These are phyloP conservation scores for Agrotis puta DNA, from an alignment of 2,888 invertebrate genomes.

Conservation along the genomic window DNA sequence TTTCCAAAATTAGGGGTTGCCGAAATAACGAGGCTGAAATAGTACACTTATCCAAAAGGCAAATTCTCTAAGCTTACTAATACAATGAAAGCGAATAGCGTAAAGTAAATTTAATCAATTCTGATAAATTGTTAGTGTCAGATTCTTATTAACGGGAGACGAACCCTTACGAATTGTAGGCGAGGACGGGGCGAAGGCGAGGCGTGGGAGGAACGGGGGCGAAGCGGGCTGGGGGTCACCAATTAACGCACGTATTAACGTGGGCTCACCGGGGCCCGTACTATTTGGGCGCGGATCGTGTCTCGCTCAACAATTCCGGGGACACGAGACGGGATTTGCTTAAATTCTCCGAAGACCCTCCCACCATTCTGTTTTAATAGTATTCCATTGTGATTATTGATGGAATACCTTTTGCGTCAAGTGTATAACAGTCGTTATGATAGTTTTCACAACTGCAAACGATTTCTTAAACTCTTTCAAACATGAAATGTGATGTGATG, in stretches of 20 bases:
- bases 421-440: background rate
- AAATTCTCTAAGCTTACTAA: constrained; percentile 44
- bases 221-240: constrained; percentile 58
- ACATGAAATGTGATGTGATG: constrained; percentile 7
- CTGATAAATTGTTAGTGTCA: constrained; percentile 64
- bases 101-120: constrained; percentile 64
- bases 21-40: constrained; percentile 32
- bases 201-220: constrained; percentile 28
- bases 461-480: background rate
- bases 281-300: constrained; percentile 68
- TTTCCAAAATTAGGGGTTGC: constrained; percentile 8
- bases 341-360: constrained; percentile 60
- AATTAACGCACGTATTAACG: constrained; percentile 74
- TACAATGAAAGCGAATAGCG: constrained; percentile 47
- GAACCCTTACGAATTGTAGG: constrained; percentile 60
- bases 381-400: constrained; percentile 62
- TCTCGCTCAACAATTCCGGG: constrained; percentile 53
- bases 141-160: constrained; percentile 65
- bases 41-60: constrained; percentile 29
- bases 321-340: constrained; percentile 62
- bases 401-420: constrained; percentile 34
- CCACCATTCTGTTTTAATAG: constrained; percentile 59
- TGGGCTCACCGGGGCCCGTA: constrained; percentile 61
- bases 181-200: constrained; percentile 44
- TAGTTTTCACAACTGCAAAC: background rate